Evolutionary conservation across 2,113 vertebrate genomes (phyloP).

Genomic region (Pituophis catenifer): DNA sequence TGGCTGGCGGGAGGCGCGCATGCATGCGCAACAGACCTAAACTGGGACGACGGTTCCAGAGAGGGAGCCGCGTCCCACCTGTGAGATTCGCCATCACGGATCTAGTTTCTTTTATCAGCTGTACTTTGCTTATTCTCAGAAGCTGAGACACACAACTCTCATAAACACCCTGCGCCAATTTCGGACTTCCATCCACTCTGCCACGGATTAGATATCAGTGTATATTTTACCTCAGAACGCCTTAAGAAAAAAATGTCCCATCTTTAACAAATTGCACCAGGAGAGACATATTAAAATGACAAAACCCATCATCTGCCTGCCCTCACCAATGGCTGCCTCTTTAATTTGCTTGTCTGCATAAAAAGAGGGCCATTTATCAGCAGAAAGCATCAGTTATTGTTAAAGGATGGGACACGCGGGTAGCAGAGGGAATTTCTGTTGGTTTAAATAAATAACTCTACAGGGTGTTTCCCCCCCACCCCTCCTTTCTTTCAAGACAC

Average conservation of each 20-base stretch:
- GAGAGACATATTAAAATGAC: slow-evolving; percentile 59
- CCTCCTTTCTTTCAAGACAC: slow-evolving; percentile 53
- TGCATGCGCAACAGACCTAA: too few relatives aligned
- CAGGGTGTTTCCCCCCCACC: neutral
- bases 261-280: slow-evolving; percentile 56
- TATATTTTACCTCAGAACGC: neutral
- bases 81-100: too few relatives aligned
- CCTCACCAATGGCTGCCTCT: slow-evolving; percentile 67
- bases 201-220: too few relatives aligned
- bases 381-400: slow-evolving; percentile 77
- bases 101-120: neutral
- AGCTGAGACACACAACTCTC: neutral
- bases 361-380: slow-evolving; percentile 73
- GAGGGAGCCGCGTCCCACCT: too few relatives aligned
- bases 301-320: slow-evolving; percentile 65
- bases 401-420: slow-evolving; percentile 65
- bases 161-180: too few relatives aligned
- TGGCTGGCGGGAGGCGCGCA: too few relatives aligned
- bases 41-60: too few relatives aligned
- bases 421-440: slow-evolving; percentile 63
- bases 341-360: slow-evolving; percentile 72
- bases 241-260: neutral
- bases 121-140: neutral
- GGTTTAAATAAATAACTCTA: slow-evolving; percentile 71
- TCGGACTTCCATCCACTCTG: neutral